Evolutionary conservation across 2,888 invertebrate species (phyloP).

Genomic region (Campoplex nolae): DNA sequence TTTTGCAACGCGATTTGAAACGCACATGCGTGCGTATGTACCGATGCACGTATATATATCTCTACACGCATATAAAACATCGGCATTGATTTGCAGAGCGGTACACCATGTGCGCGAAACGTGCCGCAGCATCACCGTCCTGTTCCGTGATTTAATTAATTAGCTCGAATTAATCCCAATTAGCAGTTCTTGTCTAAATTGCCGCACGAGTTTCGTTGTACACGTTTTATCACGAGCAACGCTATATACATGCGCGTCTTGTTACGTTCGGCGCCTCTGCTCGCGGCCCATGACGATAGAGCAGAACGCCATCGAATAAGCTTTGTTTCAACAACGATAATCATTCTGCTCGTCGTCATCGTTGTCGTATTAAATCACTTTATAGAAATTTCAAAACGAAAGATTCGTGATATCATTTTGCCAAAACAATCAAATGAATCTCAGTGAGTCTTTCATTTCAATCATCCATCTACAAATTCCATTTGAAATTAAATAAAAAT

Average conservation of each 20-base stretch:
- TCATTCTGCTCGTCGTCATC: neutral
- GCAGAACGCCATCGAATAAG: neutral
- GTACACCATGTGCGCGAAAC: constrained; percentile 17
- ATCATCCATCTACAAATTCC: neutral
- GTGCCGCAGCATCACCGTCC: constrained; percentile 63
- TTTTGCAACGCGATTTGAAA: neutral
- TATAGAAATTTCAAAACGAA: neutral
- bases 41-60: no score
- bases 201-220: constrained; percentile 67
- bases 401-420: neutral
- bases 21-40: neutral
- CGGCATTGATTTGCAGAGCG: constrained; percentile 39
- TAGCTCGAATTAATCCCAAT: constrained; percentile 82
- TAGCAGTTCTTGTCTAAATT: constrained; percentile 77
- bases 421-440: neutral
- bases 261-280: neutral
- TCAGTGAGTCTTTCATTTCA: neutral
- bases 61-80: neutral
- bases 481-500: neutral
- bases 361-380: neutral
- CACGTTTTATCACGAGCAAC: constrained; percentile 47
- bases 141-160: constrained; percentile 81
- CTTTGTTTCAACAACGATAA: constrained; percentile 19
- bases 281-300: neutral
- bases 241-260: neutral